Conservation (phyloP, 92 coral and sea anemone genomes). For the Phenganax marumi region DNA sequence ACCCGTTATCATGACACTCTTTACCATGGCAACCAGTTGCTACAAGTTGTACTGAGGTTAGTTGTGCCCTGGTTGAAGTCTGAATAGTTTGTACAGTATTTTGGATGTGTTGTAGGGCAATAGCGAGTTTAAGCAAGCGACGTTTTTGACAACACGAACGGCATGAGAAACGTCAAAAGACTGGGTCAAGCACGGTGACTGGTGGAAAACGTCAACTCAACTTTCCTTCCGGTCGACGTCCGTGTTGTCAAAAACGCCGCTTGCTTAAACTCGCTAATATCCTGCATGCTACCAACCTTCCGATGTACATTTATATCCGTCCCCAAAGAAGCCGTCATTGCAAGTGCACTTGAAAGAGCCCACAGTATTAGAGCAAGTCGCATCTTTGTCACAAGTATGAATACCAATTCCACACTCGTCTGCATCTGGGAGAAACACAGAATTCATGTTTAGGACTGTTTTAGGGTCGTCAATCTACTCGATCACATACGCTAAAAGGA, state of each 20-base stretch:
- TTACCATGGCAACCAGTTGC: conserved; percentile 30
- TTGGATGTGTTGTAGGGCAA: too few relatives aligned
- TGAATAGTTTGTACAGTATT: background rate
- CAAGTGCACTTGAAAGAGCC: conserved; percentile 32
- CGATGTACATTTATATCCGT: conserved; percentile 18
- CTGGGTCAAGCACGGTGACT: too few relatives aligned
- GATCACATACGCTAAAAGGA: background rate
- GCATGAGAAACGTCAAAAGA: too few relatives aligned
- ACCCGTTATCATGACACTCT: conserved; percentile 19
- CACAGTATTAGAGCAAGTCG: conserved; percentile 15
- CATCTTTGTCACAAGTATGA: conserved; percentile 19
- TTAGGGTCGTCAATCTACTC: background rate
- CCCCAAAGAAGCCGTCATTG: conserved; percentile 26
- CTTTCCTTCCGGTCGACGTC: too few relatives aligned
- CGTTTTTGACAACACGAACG: too few relatives aligned
- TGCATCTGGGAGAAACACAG: conserved; percentile 6
- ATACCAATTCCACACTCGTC: conserved; percentile 35
- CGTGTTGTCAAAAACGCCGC: too few relatives aligned
- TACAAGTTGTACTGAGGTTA: too few relatives aligned
- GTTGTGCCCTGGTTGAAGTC: too few relatives aligned
- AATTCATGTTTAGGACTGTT: background rate
- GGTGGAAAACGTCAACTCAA: too few relatives aligned
- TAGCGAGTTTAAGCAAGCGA: too few relatives aligned
- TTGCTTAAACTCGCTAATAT: too few relatives aligned
- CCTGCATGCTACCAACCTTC: conserved; percentile 11